A percentile compares a stretch with the other conserved stretches of the same genome.
Conservation (phyloP, 2,113 vertebrate species). For the Anhinga anhinga region DNA sequence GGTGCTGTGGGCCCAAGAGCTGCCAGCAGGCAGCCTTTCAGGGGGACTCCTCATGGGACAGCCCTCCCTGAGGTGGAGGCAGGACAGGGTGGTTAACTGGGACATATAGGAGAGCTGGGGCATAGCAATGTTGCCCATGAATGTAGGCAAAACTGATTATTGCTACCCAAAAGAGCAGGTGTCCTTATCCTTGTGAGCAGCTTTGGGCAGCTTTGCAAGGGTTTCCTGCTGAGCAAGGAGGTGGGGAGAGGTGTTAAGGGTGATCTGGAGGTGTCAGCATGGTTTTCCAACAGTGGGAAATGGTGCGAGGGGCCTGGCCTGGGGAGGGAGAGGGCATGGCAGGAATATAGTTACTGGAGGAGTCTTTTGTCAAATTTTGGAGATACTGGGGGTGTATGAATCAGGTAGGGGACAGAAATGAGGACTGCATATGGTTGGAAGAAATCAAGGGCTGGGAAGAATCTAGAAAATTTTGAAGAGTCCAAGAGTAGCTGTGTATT, state of each 20-base stretch:
- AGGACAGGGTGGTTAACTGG: not conserved
- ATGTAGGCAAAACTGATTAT: not conserved
- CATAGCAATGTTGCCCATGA: not conserved
- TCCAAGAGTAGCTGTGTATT: not conserved
- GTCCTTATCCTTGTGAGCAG: not conserved
- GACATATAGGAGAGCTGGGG: not conserved
- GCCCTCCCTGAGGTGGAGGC: accelerated
- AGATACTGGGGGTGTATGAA: not conserved
- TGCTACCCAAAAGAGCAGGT: not conserved
- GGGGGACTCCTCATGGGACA: not conserved
- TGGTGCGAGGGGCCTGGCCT: accelerated
- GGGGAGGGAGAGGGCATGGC: not conserved
- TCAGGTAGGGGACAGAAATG: not conserved
- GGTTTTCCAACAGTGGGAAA: not conserved
- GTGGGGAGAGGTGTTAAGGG: not conserved
- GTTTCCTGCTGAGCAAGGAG: not conserved
- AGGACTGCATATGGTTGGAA: not conserved
- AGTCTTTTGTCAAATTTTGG: not conserved
- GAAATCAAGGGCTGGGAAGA: not conserved
- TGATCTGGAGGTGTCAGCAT: accelerated
- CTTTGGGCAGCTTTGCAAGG: not conserved
- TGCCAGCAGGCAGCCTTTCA: not conserved
- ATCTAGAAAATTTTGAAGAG: not conserved
- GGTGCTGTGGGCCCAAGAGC: not conserved
- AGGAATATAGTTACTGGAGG: not conserved